Evolutionary conservation across 2,888 invertebrate genomes (phyloP), one percentile per base, ranked within the genome.

Genomic region (Tipula lateralis): DNA sequence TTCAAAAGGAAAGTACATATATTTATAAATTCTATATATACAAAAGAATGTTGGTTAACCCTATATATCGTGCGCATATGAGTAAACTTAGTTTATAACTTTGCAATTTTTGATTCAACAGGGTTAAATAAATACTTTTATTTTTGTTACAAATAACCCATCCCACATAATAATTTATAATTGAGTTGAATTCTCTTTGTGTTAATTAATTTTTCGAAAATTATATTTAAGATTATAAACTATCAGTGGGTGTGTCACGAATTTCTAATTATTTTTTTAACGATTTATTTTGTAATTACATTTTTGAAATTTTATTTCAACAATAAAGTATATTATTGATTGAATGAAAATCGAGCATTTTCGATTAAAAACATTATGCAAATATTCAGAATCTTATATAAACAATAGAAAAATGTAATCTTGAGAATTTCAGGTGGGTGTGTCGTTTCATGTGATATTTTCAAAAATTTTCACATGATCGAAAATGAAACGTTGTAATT

Each of bases 171-270:
- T n/a, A 9, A 1, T 66, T 66, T 66, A 66, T 66, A 66, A 66
- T 50, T 19, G 50, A 50, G 19, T 66, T 66, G 66, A 66, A 66
- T 66, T 66, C 66, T 66, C 66, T 66, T 66, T 66, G 24, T 66
- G 66, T 66, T 66, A 66, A 66, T 66, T 66, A 66, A 66, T 66
- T 66, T 24, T 66, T 66, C 66, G 19, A 24, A 66, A 66, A 66
- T 66, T 66, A 24, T 66, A 66, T 66, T 66, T 66, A 66, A n/a
- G 24, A 66, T 66, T 66, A 66, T 24, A 66, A 66, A 66, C n/a
- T 66, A 39, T 66, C 66, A 9, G 66, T 66, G 66, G 66, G 66
- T 66, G 66, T 66, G 66, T 66, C 66, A 66, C 66, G 66, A 66
- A 24, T 44, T 16, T 44, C 44, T 44, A 44, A 44, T 66, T 66